Conservation (phyloP, 2,797 vertebrate genomes). For the Brachyalestes nurse region DNA sequence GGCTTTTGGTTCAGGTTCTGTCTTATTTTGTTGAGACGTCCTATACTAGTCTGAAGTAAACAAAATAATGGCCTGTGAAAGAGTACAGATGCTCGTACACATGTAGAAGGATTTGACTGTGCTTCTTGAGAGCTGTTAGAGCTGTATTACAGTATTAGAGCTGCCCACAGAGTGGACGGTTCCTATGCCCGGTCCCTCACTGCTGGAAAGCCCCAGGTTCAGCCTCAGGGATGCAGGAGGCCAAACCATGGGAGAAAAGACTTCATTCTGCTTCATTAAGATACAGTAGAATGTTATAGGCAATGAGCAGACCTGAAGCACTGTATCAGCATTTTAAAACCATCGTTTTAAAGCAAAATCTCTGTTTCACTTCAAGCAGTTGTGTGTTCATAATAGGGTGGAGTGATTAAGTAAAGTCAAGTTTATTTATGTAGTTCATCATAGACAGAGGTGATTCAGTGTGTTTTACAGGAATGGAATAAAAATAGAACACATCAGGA, state of each 20-base stretch:
- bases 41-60: background rate
- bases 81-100: background rate
- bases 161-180: background rate
- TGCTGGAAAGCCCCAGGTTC: conserved; percentile 11
- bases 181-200: background rate
- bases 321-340: background rate
- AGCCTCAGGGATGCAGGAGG: conserved; percentile 5
- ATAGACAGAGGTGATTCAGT: no score
- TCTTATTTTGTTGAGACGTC: no score
- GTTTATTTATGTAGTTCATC: no score
- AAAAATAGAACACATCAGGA: no score
- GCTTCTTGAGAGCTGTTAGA: conserved; percentile 7
- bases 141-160: conserved; percentile 17
- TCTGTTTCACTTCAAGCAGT: background rate
- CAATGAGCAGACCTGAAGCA: background rate
- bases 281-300: background rate
- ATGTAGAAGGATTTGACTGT: conserved; percentile 18
- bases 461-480: no score
- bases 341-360: background rate
- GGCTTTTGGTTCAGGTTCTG: no score
- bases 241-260: conserved; percentile 25
- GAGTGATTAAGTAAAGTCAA: no score
- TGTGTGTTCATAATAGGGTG: no score
- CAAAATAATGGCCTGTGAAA: background rate
- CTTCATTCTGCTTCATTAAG: conserved; percentile 19